Evolutionary conservation across 2,888 invertebrate species (phyloP), one percentile per base, ranked within the genome.

Genomic region (Philaethria dido): DNA sequence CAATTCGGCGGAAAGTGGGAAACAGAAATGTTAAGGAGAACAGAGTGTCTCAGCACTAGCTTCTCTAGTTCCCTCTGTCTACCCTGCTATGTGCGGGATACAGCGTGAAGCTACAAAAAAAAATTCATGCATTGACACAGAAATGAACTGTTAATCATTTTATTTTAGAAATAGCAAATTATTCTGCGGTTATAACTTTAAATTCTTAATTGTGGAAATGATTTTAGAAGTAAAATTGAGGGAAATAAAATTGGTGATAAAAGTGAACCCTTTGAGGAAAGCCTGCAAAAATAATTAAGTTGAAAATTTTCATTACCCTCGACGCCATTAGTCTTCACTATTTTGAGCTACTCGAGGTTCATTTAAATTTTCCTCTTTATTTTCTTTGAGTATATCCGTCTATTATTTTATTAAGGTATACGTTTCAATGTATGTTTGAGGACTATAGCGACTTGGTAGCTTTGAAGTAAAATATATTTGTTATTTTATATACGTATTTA

Each of bases 201-300:
- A 66, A 61, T 57, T 65, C 47, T 61, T 60, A 61, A 70, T 67
- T 42, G 65, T 63, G 42, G 22, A 65, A 69, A 66, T 70, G 55
- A 69, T 69, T 69, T 66, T 64, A 57, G 50, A 62, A 61, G 60
- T 64, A 45, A 64, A 69, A 66, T 69, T 66, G 29, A 33, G 63
- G 47, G 66, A 50, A 33, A 45, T 64, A 39, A 66, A 64, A 61
- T 61, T 55, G 61, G 64, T 52, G 50, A 64, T 70, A 69, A 66
- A 70, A 61, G 50, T 68, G 48, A 47, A 45, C 65, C 52, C 55
- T 33, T 25, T 29, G 39, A 57, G 57, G n/a, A 44, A 68, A 66
- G 50, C 60, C 62, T 62, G 62, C 60, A 60, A 44, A 62, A 66
- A 69, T 69, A 66, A 50, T 59, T 52, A 63, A 48, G 9, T 29